A percentile compares a stretch with the other conserved stretches of the same genome.
Evolutionary conservation across 2,797 vertebrate species (phyloP).

Genomic region (Choloepus didactylus): DNA sequence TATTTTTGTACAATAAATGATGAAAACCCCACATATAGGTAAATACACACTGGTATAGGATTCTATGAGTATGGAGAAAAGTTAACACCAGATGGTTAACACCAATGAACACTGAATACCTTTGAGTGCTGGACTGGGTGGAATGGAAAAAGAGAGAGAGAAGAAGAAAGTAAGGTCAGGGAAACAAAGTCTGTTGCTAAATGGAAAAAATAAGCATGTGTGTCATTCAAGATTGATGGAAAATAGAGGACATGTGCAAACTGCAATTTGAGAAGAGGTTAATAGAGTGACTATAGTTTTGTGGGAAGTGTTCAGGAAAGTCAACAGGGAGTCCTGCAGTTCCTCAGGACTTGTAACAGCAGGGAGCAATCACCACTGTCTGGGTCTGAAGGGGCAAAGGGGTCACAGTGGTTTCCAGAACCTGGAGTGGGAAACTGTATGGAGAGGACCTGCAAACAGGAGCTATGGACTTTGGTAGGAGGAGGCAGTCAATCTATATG

Average conservation of each 20-base stretch:
- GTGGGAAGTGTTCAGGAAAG: neutral
- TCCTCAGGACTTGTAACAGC: neutral
- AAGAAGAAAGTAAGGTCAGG: constrained; percentile 29
- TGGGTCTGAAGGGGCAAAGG: neutral
- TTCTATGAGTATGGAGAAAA: neutral
- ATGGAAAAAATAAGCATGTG: neutral
- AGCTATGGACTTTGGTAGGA: neutral
- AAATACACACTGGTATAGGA: neutral
- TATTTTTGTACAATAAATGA: constrained; percentile 5
- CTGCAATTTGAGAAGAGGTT: neutral
- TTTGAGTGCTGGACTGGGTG: neutral
- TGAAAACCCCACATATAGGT: neutral
- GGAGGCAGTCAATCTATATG: neutral
- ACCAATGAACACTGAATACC: neutral
- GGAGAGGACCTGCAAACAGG: neutral
- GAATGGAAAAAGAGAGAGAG: neutral
- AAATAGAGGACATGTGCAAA: neutral
- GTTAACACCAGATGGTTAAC: neutral
- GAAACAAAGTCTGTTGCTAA: constrained; percentile 11
- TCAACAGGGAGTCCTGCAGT: neutral
- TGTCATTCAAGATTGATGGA: neutral
- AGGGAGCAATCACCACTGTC: neutral
- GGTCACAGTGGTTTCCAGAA: neutral
- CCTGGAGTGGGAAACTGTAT: neutral
- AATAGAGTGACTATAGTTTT: constrained; percentile 1